phyloP scores from a whole-genome alignment of 2,888 invertebrate genomes.

The Dorcus parallelipipedus region DNA sequence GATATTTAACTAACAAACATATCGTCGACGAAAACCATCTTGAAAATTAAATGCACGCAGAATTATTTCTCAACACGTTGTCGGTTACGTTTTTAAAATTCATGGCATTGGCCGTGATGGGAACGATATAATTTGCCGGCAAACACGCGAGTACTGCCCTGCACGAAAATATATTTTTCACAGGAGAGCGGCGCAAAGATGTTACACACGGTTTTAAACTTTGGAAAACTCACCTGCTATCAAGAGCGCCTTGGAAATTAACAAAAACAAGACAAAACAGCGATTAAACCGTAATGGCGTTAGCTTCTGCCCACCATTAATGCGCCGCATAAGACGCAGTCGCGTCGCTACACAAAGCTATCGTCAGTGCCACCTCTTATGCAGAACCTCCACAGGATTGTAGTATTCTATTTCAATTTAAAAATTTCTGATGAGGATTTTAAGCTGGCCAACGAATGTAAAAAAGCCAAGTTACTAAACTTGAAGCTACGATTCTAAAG shows the following conservation, averaged over 20 bases:
- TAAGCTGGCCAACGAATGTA: no score
- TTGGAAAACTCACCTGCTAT: constrained; percentile 19
- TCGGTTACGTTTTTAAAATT: not conserved
- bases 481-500: no score
- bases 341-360: not conserved
- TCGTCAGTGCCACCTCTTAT: not conserved
- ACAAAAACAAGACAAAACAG: constrained; percentile 23
- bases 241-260: constrained; percentile 10
- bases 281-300: constrained; percentile 26
- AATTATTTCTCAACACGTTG: no score
- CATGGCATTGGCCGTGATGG: constrained; percentile 1
- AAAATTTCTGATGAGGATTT: no score
- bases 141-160: not conserved
- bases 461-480: no score
- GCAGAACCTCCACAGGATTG: not conserved
- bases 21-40: no score
- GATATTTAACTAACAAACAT: no score
- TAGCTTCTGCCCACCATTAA: constrained; percentile 25
- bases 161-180: not conserved
- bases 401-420: not conserved
- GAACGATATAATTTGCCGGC: not conserved
- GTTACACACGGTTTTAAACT: not conserved
- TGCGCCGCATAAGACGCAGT: constrained; percentile 11
- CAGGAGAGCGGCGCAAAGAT: not conserved
- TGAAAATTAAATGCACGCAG: no score